Evolutionary conservation across 2,113 vertebrate species (phyloP).

Genomic region (Pseudopipra pipra): DNA sequence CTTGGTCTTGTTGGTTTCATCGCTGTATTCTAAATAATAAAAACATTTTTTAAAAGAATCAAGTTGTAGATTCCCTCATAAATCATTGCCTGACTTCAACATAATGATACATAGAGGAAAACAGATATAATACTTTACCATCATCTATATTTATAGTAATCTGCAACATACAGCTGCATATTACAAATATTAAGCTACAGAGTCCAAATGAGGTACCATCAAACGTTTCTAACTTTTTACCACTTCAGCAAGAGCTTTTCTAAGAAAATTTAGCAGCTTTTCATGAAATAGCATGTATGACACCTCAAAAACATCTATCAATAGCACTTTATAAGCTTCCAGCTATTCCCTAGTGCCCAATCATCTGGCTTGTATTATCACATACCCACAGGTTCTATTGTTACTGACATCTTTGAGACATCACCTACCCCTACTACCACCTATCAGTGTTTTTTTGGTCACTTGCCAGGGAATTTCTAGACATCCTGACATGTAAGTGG

Average conservation of each 20-base stretch:
- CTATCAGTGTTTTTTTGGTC: background rate
- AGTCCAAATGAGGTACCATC: background rate
- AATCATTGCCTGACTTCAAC: background rate
- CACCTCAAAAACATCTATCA: background rate
- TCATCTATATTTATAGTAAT: background rate
- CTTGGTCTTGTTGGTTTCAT: background rate
- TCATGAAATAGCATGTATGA: background rate
- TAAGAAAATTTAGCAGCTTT: background rate
- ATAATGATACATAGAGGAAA: background rate
- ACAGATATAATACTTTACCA: background rate
- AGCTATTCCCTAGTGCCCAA: background rate
- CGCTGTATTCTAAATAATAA: background rate
- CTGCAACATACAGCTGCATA: background rate
- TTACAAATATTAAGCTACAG: background rate
- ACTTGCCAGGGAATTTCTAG: background rate
- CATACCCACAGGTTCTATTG: background rate
- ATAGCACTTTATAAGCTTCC: background rate
- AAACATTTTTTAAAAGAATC: fast-evolving
- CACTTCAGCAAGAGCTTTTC: background rate
- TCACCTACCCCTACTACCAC: background rate
- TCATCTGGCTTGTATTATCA: background rate
- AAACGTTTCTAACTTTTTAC: background rate
- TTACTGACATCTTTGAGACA: background rate
- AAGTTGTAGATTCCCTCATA: background rate
- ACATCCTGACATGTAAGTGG: fast-evolving